Conservation (phyloP, 2,113 vertebrate genomes). For the Struthidea cinerea region DNA sequence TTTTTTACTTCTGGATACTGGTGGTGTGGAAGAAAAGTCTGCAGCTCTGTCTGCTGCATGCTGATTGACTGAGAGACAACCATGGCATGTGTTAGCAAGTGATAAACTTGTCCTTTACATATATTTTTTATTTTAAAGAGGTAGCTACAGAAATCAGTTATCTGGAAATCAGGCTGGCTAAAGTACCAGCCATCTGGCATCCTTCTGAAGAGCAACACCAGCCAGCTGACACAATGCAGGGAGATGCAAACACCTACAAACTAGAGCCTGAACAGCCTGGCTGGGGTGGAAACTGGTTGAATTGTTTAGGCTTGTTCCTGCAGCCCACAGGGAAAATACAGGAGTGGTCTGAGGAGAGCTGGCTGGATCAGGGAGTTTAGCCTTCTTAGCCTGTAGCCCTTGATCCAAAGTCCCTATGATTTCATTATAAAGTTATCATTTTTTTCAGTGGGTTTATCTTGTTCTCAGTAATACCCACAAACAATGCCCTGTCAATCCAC, state of each 20-base stretch:
- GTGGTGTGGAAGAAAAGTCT: not conserved
- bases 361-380: not conserved
- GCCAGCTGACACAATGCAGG: not conserved
- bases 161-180: not conserved
- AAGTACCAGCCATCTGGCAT: not conserved
- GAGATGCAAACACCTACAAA: not conserved
- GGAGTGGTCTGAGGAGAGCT: not conserved
- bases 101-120: not conserved
- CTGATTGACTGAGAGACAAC: not conserved
- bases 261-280: not conserved
- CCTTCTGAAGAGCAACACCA: not conserved
- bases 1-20: not conserved
- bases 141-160: not conserved
- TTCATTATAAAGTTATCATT: not conserved
- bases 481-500: not conserved
- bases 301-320: not conserved
- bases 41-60: not conserved
- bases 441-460: not conserved
- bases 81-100: not conserved
- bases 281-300: not conserved
- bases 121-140: not conserved
- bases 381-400: not conserved
- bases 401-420: not conserved
- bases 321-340: not conserved
- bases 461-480: not conserved